A percentile compares a stretch with the other conserved stretches of the same genome.
These are phyloP conservation scores for Natator depressus DNA, from an alignment of 2,113 vertebrate genomes.

Conservation along the genomic window DNA sequence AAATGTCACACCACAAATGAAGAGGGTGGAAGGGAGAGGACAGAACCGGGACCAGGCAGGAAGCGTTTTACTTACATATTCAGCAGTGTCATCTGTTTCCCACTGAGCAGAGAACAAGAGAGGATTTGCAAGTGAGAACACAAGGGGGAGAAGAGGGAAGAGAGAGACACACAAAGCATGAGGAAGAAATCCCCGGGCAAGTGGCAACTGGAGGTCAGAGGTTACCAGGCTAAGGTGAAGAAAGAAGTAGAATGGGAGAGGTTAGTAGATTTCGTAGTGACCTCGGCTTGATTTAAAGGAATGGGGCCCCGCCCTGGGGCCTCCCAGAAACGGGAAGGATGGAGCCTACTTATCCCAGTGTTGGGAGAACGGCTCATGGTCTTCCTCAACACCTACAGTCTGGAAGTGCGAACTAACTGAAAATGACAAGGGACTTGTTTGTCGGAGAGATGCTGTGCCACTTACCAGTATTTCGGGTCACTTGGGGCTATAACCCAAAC, in stretches of 20 bases:
- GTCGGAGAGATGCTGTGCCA: rapidly evolving
- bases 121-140: constrained; percentile 78
- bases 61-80: constrained; percentile 91
- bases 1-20: constrained; percentile 51
- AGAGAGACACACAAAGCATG: constrained; percentile 78
- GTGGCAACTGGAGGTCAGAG: constrained; percentile 52
- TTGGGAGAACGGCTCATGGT: constrained; percentile 15
- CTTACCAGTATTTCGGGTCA: rapidly evolving
- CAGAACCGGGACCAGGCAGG: neutral
- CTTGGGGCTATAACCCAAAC: neutral
- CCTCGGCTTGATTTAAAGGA: constrained; percentile 40
- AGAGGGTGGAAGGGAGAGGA: constrained; percentile 19
- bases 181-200: constrained; percentile 75
- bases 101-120: constrained; percentile 91
- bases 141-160: constrained; percentile 78
- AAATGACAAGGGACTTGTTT: rapidly evolving
- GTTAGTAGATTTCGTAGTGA: constrained; percentile 39
- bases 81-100: constrained; percentile 97
- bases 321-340: constrained; percentile 12
- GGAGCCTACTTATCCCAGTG: neutral
- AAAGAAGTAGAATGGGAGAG: constrained; percentile 55
- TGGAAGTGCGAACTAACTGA: neutral
- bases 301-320: neutral
- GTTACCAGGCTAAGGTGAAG: constrained; percentile 50
- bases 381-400: neutral